Percentiles rank a stretch among this genome's conserved stretches.
These are phyloP conservation scores for Henricia sp. DNA, from an alignment of 53 echinoderm and acorn worm species.

Conservation along the genomic window DNA sequence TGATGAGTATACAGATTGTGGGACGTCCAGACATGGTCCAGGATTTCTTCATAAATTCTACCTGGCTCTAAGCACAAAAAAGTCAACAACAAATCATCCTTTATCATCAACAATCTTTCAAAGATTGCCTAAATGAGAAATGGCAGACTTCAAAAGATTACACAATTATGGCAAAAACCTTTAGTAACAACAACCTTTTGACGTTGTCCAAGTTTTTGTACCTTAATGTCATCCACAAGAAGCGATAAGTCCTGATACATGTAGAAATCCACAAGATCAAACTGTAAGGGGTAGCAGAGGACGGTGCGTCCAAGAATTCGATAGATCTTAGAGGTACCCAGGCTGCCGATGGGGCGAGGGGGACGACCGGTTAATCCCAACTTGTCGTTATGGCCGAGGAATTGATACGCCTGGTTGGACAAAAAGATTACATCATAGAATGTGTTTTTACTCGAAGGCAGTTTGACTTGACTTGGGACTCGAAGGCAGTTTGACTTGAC, in stretches of 20 bases:
- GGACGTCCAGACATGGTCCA: constrained; percentile 95
- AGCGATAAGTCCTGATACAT: constrained; percentile 94
- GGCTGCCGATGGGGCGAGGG: constrained; percentile 87
- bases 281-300: constrained; percentile 92
- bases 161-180: no score
- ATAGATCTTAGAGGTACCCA: constrained; percentile 94
- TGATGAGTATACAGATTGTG: constrained; percentile 89
- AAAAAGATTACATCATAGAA: neutral
- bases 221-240: constrained; percentile 94
- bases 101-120: no score
- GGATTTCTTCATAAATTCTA: constrained; percentile 83
- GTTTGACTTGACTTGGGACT: neutral
- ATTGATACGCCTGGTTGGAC: constrained; percentile 60
- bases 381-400: constrained; percentile 85
- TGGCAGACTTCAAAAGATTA: no score
- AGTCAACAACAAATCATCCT: no score
- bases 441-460: no score
- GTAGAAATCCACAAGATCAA: constrained; percentile 96
- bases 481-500: neutral
- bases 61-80: constrained; percentile 70
- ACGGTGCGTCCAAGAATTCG: constrained; percentile 89
- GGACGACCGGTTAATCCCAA: constrained; percentile 88
- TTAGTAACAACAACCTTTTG: no score
- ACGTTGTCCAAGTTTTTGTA: no score
- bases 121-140: no score